Evolutionary conservation across 2,888 invertebrate genomes (phyloP).

Genomic region (Pammene aurita): DNA sequence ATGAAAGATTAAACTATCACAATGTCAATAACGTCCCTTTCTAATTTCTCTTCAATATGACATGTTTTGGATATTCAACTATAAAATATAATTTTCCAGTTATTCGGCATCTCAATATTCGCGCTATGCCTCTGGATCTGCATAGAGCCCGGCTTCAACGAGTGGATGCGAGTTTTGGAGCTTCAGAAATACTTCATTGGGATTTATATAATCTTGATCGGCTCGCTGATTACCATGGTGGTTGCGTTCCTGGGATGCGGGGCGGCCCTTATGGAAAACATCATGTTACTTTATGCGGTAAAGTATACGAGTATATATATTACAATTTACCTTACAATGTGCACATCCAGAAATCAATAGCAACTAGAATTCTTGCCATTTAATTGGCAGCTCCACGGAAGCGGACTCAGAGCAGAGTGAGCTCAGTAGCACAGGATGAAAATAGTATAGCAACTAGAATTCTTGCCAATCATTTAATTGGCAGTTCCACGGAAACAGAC

Average conservation of each 20-base stretch:
- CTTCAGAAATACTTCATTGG: slow-evolving; percentile 92
- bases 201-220: slow-evolving; percentile 90
- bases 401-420: too few species aligned
- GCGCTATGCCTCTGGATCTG: slow-evolving; percentile 92
- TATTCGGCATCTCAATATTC: slow-evolving; percentile 90
- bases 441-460: too few species aligned
- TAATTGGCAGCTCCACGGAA: too few species aligned
- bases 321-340: too few species aligned
- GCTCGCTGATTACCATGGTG: slow-evolving; percentile 88
- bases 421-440: too few species aligned
- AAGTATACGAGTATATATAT: slow-evolving; percentile 62
- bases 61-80: background rate
- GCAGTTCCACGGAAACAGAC: too few species aligned
- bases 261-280: slow-evolving; percentile 91
- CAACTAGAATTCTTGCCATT: too few species aligned
- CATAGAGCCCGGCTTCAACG: slow-evolving; percentile 91
- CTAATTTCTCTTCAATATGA: too few species aligned
- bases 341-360: too few species aligned
- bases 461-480: too few species aligned
- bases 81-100: slow-evolving; percentile 76
- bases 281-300: slow-evolving; percentile 87
- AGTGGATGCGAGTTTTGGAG: slow-evolving; percentile 90
- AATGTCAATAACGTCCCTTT: too few species aligned
- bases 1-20: too few species aligned
- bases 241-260: slow-evolving; percentile 92